phyloP scores from a whole-genome alignment of 2,113 vertebrate species.

The Myotis davidii region DNA sequence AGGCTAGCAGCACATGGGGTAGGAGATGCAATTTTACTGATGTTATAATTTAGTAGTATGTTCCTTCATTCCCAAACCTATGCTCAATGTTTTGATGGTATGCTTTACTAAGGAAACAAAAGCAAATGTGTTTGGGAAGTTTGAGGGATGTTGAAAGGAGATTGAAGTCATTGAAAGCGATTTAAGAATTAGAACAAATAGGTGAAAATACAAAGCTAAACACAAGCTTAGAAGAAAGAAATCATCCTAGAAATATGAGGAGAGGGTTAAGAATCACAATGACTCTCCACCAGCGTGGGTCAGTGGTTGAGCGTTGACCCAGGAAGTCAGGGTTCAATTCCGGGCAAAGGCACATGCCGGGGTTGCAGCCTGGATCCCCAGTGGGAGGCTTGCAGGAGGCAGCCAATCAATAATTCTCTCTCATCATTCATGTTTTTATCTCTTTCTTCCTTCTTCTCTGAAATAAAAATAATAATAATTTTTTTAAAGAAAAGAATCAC shows the following conservation, averaged over 20 bases:
- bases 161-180: neutral
- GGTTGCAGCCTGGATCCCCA: too few species aligned
- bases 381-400: too few species aligned
- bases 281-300: too few species aligned
- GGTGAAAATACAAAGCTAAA: neutral
- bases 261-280: neutral
- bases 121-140: constrained; percentile 28
- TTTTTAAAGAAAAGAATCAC: neutral
- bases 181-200: neutral
- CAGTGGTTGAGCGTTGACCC: too few species aligned
- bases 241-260: neutral
- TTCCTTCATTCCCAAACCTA: constrained; percentile 7
- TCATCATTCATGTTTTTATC: too few species aligned
- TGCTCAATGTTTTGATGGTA: neutral
- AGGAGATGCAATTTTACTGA: neutral
- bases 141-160: constrained; percentile 12
- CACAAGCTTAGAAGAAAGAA: neutral
- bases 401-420: too few species aligned
- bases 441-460: too few species aligned
- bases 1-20: neutral
- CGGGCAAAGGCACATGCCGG: too few species aligned
- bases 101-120: constrained; percentile 56
- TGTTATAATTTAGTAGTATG: constrained; percentile 14
- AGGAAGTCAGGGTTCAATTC: too few species aligned
- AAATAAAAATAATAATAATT: too few species aligned